Conservation (phyloP, 2,797 vertebrate species). For the Peromyscus melanophrys region DNA sequence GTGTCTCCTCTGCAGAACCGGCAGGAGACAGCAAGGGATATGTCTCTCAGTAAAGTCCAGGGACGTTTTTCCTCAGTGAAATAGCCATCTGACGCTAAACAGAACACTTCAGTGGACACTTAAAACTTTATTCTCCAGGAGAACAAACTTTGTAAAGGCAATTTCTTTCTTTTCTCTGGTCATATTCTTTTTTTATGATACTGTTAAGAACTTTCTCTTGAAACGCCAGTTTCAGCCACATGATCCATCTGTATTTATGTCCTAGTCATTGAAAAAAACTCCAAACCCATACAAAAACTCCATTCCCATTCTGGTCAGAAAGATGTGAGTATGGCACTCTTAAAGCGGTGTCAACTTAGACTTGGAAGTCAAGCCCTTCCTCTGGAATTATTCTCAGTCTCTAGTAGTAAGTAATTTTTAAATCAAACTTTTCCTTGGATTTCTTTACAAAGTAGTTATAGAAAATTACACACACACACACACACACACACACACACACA, state of each 20-base stretch:
- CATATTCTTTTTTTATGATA: background rate
- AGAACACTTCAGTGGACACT: background rate
- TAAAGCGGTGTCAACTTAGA: background rate
- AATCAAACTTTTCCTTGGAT: background rate
- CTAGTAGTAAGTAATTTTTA: background rate
- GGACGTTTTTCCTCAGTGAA: background rate
- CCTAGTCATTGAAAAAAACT: background rate
- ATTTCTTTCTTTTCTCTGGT: background rate
- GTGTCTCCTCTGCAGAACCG: background rate
- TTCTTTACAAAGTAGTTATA: background rate
- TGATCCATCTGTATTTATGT: background rate
- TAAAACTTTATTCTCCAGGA: background rate
- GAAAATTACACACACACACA: background rate
- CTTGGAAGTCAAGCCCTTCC: background rate
- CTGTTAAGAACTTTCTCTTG: background rate
- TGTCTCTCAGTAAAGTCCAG: background rate
- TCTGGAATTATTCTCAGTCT: background rate
- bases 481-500: background rate
- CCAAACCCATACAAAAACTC: background rate
- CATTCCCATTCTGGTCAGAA: rapidly evolving
- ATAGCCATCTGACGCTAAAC: background rate
- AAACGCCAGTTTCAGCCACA: background rate
- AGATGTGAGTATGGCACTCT: too few species aligned
- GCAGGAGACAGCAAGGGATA: too few species aligned
- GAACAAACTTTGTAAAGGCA: background rate